phyloP scores from a whole-genome alignment of 92 coral and sea anemone species.

The Porites lobata region DNA sequence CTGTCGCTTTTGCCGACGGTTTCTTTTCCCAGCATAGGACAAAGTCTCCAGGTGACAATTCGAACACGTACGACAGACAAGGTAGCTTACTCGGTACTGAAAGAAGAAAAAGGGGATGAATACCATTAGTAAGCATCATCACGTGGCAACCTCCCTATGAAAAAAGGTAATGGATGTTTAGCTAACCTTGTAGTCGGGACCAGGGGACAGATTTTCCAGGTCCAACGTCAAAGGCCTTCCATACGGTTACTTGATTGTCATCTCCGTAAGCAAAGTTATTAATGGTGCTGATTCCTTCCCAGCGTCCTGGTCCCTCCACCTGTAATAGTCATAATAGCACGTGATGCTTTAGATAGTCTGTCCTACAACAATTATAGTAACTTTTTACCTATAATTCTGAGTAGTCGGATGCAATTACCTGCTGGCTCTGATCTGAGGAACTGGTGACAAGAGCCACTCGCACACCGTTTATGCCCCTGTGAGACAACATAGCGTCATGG shows the following conservation, averaged over 20 bases:
- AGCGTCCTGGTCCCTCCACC: constrained; percentile 24
- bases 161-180: background rate
- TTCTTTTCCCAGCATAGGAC: constrained; percentile 26
- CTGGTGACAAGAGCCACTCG: constrained; percentile 42
- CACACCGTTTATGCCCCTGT: constrained; percentile 42
- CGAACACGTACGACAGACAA: background rate
- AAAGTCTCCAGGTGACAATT: constrained; percentile 25
- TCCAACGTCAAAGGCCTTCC: constrained; percentile 31
- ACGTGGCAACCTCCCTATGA: background rate
- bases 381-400: constrained; percentile 12
- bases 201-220: constrained; percentile 15
- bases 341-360: constrained; percentile 24
- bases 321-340: constrained; percentile 1
- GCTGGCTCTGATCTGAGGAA: constrained; percentile 33
- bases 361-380: constrained; percentile 22
- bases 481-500: constrained; percentile 43
- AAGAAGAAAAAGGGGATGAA: background rate
- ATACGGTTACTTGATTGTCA: constrained; percentile 22
- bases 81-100: constrained; percentile 15
- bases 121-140: background rate
- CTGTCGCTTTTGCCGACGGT: background rate
- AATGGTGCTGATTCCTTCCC: constrained; percentile 39
- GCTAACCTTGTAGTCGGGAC: constrained; percentile 29
- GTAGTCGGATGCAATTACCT: constrained; percentile 26
- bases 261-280: constrained; percentile 26